Evolutionary conservation across 2,888 invertebrate species (phyloP), one percentile per base, ranked within the genome.

Genomic region (Lasioglossum figueresi): DNA sequence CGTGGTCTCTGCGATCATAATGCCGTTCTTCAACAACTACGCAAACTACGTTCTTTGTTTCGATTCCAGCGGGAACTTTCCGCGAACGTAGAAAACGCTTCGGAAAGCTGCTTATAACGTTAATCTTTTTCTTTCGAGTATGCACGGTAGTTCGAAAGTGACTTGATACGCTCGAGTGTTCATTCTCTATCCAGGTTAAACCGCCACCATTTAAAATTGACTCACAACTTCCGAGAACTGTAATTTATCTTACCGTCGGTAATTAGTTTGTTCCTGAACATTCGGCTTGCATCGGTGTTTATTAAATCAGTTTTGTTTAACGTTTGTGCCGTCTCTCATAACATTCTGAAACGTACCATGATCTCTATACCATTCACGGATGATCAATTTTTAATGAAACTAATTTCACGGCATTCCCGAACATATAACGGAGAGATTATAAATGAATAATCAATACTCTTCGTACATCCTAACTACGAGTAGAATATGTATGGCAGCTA

Each of bases 1-100:
- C 4, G 16, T 6, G 63, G 16, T 76, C 71, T 10, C n/a, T 23
- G 40, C 52, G 12, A 83, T 83, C 68, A 56, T 73, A 76, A 83
- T 83, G 66, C 37, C 16, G 19, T 37, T 16, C 37, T 31, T 56
- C 31, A 73, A 76, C 72, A n/a, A 73, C 34, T 77, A n/a, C 31
- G 12, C 31, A 27, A 10, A 2, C 19, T 12, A 10, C 12, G n/a
- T 5, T 71, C 72, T 70, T 73, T 16, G 37, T 59, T 37, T 34
- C 23, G 23, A 19, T n/a, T 8, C 27, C 37, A 34, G 56, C 4
- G 45, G 34, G 27, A 56, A 59, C 52, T 83, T 83, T 76, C 48
- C 68, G 73, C 27, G 66, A 4, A 56, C 43, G 10, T 4, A 40
- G 31, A 27, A 27, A 48, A 43, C 14, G n/a, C 16, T 8, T 63